phyloP scores from a whole-genome alignment of 2,888 invertebrate genomes.

The Sisyra terminalis region DNA sequence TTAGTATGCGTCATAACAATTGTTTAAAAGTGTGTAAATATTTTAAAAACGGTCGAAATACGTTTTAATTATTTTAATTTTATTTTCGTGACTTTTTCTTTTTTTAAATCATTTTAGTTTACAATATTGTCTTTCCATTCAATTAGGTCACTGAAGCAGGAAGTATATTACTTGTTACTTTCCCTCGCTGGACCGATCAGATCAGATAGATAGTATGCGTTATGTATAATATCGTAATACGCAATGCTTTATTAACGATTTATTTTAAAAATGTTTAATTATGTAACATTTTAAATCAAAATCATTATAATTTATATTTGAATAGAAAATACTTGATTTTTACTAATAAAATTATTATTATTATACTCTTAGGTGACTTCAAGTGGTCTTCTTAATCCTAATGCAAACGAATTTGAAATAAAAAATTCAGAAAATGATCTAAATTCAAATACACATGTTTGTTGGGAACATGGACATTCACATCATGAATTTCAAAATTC shows the following conservation, averaged over 20 bases:
- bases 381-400: slow-evolving; percentile 20
- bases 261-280: neutral
- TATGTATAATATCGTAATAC: neutral
- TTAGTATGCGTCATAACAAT: neutral
- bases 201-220: slow-evolving; percentile 4
- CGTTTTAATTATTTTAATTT: too few species aligned
- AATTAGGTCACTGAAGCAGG: slow-evolving; percentile 18
- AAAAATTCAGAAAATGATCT: slow-evolving; percentile 18
- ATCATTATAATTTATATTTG: neutral
- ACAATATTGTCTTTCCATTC: slow-evolving; percentile 7
- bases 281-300: neutral
- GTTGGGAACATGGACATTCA: slow-evolving; percentile 16
- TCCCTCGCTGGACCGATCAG: slow-evolving; percentile 18
- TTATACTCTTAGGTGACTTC: slow-evolving; percentile 21
- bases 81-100: too few species aligned
- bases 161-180: slow-evolving; percentile 18
- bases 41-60: too few species aligned
- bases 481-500: slow-evolving; percentile 16
- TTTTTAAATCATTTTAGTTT: too few species aligned
- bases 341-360: neutral
- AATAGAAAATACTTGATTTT: neutral
- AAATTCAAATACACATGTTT: slow-evolving; percentile 16
- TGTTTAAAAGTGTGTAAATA: too few species aligned
- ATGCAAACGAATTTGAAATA: slow-evolving; percentile 24
- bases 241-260: neutral